A percentile compares a stretch with the other conserved stretches of the same genome.
Evolutionary conservation across 2,797 vertebrate species (phyloP).

Genomic region (Myotis planiceps): DNA sequence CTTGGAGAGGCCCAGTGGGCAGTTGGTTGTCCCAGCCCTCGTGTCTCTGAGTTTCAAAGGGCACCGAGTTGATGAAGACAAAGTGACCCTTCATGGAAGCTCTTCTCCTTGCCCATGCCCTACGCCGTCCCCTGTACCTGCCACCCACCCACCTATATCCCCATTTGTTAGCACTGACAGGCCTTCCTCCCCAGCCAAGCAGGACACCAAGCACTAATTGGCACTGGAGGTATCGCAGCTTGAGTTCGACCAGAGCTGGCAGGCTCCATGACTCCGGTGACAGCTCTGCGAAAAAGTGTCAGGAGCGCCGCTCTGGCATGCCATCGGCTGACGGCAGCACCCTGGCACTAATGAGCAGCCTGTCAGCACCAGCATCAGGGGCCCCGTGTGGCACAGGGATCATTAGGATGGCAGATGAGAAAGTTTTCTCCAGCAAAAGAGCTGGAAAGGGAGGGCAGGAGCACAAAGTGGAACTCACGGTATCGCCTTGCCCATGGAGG

Average conservation of each 20-base stretch:
- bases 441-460: background rate
- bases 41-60: background rate
- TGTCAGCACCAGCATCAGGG: constrained; percentile 57
- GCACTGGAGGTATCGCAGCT: constrained; percentile 71
- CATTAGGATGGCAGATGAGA: background rate
- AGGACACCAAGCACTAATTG: constrained; percentile 74
- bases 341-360: constrained; percentile 75
- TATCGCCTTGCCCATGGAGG: background rate
- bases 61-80: background rate
- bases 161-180: constrained; percentile 55
- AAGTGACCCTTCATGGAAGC: background rate
- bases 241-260: constrained; percentile 70
- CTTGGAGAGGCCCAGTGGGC: background rate
- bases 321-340: constrained; percentile 2
- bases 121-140: background rate
- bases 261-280: constrained; percentile 71
- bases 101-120: background rate
- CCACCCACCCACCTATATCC: background rate
- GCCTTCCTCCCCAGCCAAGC: constrained; percentile 45
- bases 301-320: constrained; percentile 27
- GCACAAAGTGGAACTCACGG: background rate
- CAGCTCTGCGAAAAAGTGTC: constrained; percentile 61
- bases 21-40: background rate
- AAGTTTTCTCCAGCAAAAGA: background rate
- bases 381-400: background rate